Evolutionary conservation across 2,113 vertebrate genomes (phyloP).

Genomic region (Cercocebus atys): DNA sequence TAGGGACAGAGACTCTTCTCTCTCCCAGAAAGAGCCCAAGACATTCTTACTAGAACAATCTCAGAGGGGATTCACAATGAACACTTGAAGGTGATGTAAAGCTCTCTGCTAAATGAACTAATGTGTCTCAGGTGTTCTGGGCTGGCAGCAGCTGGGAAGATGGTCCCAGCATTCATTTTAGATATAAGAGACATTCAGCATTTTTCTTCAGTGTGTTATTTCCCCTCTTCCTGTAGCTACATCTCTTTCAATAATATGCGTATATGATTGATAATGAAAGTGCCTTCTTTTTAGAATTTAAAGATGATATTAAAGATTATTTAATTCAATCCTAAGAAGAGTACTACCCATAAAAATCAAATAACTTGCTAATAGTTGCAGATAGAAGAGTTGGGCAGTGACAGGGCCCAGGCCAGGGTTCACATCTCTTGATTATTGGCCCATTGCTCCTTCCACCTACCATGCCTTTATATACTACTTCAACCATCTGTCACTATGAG

Average conservation of each 20-base stretch:
- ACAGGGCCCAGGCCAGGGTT: background rate
- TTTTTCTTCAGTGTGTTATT: background rate
- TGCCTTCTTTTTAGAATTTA: constrained; percentile 10
- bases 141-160: background rate
- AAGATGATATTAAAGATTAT: background rate
- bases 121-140: background rate
- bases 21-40: background rate
- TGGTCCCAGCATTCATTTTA: background rate
- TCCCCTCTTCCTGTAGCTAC: background rate
- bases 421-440: background rate
- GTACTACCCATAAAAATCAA: background rate
- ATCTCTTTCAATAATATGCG: background rate
- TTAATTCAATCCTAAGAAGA: background rate
- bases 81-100: background rate
- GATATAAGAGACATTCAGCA: background rate
- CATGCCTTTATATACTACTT: background rate
- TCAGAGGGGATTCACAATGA: background rate
- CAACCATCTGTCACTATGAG: background rate
- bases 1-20: background rate
- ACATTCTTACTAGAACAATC: background rate
- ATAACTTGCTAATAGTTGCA: background rate
- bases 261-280: background rate
- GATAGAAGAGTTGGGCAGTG: background rate
- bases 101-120: background rate
- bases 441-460: background rate